Conservation (phyloP, 92 coral and sea anemone genomes). For the Epizoanthus fatuus region DNA sequence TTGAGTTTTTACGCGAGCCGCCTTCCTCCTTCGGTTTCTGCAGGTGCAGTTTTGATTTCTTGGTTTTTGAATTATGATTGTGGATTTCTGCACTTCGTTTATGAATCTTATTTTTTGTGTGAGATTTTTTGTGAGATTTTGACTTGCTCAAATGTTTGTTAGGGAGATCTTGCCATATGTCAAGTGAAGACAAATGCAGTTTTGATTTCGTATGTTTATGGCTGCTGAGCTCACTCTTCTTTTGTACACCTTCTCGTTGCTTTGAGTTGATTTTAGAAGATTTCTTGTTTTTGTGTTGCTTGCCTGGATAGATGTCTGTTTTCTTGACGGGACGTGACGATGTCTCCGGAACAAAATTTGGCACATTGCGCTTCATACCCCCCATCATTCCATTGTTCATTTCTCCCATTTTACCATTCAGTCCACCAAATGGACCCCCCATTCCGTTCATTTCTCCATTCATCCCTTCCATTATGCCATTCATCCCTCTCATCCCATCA, state of each 20-base stretch:
- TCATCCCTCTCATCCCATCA: conserved; percentile 46
- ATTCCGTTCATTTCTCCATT: conserved; percentile 28
- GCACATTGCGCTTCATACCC: conserved; percentile 38
- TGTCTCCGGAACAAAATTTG: conserved; percentile 33
- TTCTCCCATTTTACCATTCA: conserved; percentile 44
- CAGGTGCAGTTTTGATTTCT: conserved; percentile 53
- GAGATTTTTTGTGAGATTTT: background rate
- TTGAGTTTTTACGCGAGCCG: conserved; percentile 88
- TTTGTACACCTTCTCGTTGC: conserved; percentile 13
- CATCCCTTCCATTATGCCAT: conserved; percentile 35
- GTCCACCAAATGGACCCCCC: conserved; percentile 35
- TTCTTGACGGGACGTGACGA: conserved; percentile 74
- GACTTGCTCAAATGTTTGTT: background rate
- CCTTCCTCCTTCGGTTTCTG: conserved; percentile 83
- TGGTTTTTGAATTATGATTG: background rate
- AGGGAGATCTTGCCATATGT: background rate
- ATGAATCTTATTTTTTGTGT: background rate
- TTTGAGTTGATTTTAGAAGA: background rate
- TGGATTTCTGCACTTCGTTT: conserved; percentile 19
- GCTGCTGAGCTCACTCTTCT: background rate
- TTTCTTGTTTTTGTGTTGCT: conserved; percentile 32
- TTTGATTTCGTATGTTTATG: conserved; percentile 2
- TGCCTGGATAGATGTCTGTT: conserved; percentile 63
- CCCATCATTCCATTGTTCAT: conserved; percentile 56
- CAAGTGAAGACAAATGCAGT: background rate